These are phyloP conservation scores for Gorsachius goisagi DNA, from an alignment of 2,113 vertebrate genomes.

Conservation along the genomic window DNA sequence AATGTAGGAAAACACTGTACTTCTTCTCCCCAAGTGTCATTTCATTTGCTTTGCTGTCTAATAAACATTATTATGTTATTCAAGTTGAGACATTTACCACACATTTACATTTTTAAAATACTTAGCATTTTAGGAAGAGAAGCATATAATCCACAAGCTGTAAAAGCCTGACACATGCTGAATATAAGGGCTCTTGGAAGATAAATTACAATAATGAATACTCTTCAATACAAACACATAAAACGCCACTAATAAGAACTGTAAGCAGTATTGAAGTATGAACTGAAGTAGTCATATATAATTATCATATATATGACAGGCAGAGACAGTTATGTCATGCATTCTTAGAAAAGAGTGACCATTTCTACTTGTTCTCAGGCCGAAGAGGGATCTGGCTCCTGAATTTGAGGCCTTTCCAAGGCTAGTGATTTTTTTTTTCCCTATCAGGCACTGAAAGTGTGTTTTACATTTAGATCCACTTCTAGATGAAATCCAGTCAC, in stretches of 20 bases:
- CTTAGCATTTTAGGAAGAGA: not conserved
- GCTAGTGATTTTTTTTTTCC: not conserved
- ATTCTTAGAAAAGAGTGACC: not conserved
- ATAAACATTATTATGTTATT: not conserved
- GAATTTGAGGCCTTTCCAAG: not conserved
- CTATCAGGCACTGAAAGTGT: not conserved
- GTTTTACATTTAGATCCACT: not conserved
- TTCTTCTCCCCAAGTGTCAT: not conserved
- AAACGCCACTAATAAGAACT: not conserved
- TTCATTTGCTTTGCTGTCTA: not conserved
- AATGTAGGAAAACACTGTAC: not conserved
- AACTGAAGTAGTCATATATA: not conserved
- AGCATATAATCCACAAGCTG: not conserved
- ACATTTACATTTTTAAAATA: not conserved
- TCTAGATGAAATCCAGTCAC: not conserved
- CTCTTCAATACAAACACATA: not conserved
- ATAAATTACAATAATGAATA: not conserved
- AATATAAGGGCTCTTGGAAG: not conserved
- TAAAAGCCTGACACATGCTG: not conserved
- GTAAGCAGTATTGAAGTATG: not conserved
- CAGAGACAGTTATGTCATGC: not conserved
- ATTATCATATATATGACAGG: not conserved
- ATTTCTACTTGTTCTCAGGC: not conserved
- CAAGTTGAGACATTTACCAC: not conserved
- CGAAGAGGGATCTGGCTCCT: not conserved